Base-by-base conservation (phyloP, 1,140 invertebrate genomes). In the Vanessa atalanta region DNA sequence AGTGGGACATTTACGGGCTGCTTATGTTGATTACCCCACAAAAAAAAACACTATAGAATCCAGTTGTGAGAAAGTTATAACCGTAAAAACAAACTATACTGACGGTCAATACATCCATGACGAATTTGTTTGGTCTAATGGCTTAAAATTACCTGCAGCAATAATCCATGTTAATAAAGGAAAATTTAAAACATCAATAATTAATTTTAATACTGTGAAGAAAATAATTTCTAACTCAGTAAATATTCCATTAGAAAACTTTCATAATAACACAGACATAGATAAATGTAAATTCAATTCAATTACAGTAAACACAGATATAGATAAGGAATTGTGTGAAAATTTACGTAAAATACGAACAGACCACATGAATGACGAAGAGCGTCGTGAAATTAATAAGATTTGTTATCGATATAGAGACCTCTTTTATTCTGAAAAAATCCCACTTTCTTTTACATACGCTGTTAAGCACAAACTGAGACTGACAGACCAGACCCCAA, bases 361-460 rank as follows among this genome's bases (percentile, higher is more conserved):
- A 37, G 60, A 63, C 26, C 60, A 63, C 16, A 63, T 63, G 60
- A 63, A 63, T 63, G 60, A 63, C 60, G 60, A 63, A 43, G 60
- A 63, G 31, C 26, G 31, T 31, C 60, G 60, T 37, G 20, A 63
- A 63, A 63, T 63, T 37, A 63, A 37, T 63, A 63, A 43, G 31
- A 31, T 63, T 63, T 63, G 60, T 11, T 63, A 79, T 48, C 57
- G 77, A 14, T 84, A 79, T 73, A 66, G 75, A 26, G 79, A 84
- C 31, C 53, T 82, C 43, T 86, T 84, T 53, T 70, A 81, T 60
- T 77, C 37, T 9, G 80, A 82, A 61, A 20, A 80, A 43, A 71
- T 81, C 3, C 80, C 80, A 4, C 47, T 84, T 53, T 77, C 80
- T 5, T 85, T 85, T 71, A 84, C 82, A 15, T 75, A 85, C 47